Conservation (phyloP, 2,888 invertebrate genomes). For the Zygaena filipendulae region DNA sequence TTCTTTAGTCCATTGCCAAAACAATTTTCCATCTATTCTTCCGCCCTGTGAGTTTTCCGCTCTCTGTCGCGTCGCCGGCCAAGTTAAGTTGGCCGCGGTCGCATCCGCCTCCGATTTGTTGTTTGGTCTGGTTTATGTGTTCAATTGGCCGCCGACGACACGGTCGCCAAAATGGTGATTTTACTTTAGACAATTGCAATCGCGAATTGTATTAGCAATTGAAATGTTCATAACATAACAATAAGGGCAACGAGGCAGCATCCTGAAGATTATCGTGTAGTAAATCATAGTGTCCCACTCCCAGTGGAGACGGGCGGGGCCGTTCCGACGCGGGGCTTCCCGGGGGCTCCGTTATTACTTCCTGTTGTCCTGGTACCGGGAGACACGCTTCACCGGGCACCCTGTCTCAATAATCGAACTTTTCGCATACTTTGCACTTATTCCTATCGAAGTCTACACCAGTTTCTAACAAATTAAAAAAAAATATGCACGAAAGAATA, state of each 20-base stretch:
- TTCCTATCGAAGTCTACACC: no score
- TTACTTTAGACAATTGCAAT: no score
- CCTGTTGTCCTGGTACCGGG: slow-evolving; percentile 47
- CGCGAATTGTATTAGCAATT: no score
- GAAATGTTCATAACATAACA: no score
- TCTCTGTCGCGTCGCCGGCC: slow-evolving; percentile 47
- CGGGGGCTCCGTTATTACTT: slow-evolving; percentile 60
- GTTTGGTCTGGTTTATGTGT: slow-evolving; percentile 22
- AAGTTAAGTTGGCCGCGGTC: slow-evolving; percentile 45
- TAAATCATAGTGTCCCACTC: slow-evolving; percentile 63
- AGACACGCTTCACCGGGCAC: slow-evolving; percentile 30
- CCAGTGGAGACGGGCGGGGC: slow-evolving; percentile 30
- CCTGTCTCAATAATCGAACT: background rate
- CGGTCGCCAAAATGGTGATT: slow-evolving; percentile 24
- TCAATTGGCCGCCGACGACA: slow-evolving; percentile 18
- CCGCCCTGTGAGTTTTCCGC: slow-evolving; percentile 44
- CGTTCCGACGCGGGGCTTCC: slow-evolving; percentile 23
- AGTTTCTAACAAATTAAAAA: no score
- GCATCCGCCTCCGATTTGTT: slow-evolving; percentile 37
- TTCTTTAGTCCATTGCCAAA: slow-evolving; percentile 52
- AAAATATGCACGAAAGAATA: no score
- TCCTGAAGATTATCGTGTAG: slow-evolving; percentile 28
- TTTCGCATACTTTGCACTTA: no score
- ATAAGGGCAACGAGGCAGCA: slow-evolving; percentile 2
- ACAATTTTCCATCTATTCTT: slow-evolving; percentile 53